Percentiles rank a stretch among this genome's conserved stretches.
Conservation (phyloP, 2,797 vertebrate genomes). For the Xenops minutus region DNA sequence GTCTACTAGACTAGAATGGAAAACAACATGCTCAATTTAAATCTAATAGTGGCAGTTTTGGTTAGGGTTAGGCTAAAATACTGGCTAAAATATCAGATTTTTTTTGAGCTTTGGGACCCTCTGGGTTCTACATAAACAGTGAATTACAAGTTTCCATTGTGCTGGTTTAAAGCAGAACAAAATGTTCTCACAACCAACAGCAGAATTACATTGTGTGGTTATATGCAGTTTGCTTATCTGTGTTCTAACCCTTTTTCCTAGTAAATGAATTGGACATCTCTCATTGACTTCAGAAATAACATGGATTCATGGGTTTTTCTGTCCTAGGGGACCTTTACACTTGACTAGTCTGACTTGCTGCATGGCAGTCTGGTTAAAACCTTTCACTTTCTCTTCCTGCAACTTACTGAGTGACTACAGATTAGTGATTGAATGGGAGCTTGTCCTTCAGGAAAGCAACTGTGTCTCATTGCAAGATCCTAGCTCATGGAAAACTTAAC, state of each 20-base stretch:
- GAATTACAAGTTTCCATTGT: neutral
- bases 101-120: neutral
- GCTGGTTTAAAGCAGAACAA: neutral
- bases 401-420: neutral
- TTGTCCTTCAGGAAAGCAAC: neutral
- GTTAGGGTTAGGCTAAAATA: neutral
- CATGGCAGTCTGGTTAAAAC: neutral
- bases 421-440: neutral
- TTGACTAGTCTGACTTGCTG: neutral
- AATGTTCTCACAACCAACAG: neutral
- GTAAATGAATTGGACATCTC: neutral
- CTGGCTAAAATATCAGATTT: neutral
- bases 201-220: neutral
- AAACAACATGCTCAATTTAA: neutral
- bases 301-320: neutral
- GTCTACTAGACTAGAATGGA: neutral
- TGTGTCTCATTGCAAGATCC: neutral
- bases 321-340: neutral
- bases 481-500: neutral
- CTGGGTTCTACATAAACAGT: neutral
- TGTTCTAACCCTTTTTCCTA: neutral
- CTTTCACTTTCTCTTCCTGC: neutral
- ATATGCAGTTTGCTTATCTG: neutral
- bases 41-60: neutral
- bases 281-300: neutral